These are phyloP conservation scores for Oreochromis aureus DNA, from an alignment of 2,113 vertebrate genomes.

Conservation along the genomic window DNA sequence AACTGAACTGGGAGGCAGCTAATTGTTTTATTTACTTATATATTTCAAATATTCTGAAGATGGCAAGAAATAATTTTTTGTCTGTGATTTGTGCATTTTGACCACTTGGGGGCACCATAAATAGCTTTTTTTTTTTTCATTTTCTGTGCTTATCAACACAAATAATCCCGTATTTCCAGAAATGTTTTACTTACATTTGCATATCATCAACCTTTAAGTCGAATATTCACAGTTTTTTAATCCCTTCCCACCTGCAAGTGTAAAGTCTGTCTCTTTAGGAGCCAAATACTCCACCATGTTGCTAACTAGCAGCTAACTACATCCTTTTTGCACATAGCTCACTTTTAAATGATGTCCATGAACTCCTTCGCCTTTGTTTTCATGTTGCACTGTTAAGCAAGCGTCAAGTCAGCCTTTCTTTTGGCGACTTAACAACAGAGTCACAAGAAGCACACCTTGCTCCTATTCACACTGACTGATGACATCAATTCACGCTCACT, in stretches of 20 bases:
- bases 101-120: background rate
- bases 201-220: background rate
- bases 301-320: background rate
- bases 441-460: background rate
- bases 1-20: background rate
- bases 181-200: background rate
- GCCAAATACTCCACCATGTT: background rate
- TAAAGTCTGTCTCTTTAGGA: background rate
- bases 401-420: background rate
- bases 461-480: background rate
- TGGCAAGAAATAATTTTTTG: background rate
- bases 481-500: background rate
- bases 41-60: background rate
- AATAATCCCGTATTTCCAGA: background rate
- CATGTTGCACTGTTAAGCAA: background rate
- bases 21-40: background rate
- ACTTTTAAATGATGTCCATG: background rate
- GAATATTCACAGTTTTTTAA: background rate
- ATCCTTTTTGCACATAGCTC: background rate
- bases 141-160: background rate
- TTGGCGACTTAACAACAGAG: background rate
- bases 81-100: background rate
- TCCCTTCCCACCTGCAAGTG: background rate
- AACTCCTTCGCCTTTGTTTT: background rate
- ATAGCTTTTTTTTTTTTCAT: accelerated